A percentile compares a stretch with the other conserved stretches of the same genome.
Conservation (phyloP, 1,140 invertebrate genomes). For the Lutraria rhynchaena region DNA sequence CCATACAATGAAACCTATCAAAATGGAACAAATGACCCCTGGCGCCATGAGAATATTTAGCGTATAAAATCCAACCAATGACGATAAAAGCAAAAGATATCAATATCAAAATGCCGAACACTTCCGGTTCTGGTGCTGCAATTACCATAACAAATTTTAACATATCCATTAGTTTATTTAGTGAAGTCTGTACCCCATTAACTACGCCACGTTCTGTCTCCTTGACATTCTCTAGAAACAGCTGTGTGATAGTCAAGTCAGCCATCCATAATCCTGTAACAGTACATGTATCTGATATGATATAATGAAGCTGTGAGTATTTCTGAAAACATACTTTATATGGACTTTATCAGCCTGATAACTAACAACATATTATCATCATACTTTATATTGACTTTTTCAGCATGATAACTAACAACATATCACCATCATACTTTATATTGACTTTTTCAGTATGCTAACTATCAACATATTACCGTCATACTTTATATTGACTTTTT, state of each 20-base stretch:
- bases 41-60: conserved; percentile 55
- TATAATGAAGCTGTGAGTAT: too few species aligned
- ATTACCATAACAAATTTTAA: conserved; percentile 84
- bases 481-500: too few species aligned
- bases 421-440: too few species aligned
- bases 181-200: conserved; percentile 84
- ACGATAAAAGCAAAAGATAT: conserved; percentile 82
- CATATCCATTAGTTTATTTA: conserved; percentile 84
- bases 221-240: conserved; percentile 84
- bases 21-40: conserved; percentile 67
- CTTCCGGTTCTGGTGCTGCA: conserved; percentile 78
- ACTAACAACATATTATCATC: too few species aligned
- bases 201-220: conserved; percentile 84
- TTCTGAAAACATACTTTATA: too few species aligned
- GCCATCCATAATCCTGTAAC: conserved; percentile 84
- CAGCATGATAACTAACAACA: too few species aligned
- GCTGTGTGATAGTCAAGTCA: conserved; percentile 85
- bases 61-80: conserved; percentile 75
- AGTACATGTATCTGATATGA: too few species aligned
- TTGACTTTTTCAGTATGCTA: too few species aligned
- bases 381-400: too few species aligned
- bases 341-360: too few species aligned
- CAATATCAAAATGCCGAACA: conserved; percentile 83
- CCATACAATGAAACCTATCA: conserved; percentile 35
- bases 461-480: too few species aligned